Conservation (phyloP, 2,888 invertebrate genomes). For the Odontocerum albicorne region DNA sequence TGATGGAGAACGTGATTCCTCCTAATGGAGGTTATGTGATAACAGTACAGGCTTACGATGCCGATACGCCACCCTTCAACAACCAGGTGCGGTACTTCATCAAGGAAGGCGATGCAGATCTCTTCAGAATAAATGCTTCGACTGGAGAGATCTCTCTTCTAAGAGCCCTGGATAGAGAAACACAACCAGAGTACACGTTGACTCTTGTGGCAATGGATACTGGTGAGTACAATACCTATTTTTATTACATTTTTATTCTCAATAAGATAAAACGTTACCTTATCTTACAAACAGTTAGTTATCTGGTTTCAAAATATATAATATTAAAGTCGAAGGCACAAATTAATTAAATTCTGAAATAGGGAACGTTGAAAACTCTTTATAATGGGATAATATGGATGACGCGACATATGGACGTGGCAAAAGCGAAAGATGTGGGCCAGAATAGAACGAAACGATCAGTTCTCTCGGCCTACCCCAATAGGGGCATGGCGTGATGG, state of each 20-base stretch:
- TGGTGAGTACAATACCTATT: no score
- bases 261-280: not conserved
- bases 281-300: not conserved
- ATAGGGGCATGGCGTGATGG: no score
- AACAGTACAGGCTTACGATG: slow-evolving; percentile 86
- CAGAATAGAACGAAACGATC: no score
- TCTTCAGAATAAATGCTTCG: slow-evolving; percentile 89
- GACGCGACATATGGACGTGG: no score
- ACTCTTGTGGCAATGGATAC: slow-evolving; percentile 93
- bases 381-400: no score
- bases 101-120: slow-evolving; percentile 88
- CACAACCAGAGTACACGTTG: slow-evolving; percentile 79
- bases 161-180: slow-evolving; percentile 81
- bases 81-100: slow-evolving; percentile 90
- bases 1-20: slow-evolving; percentile 89
- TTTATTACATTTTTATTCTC: no score
- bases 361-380: no score
- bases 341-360: no score
- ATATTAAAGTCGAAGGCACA: no score
- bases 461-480: no score
- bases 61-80: slow-evolving; percentile 88
- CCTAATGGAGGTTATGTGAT: slow-evolving; percentile 78
- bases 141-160: slow-evolving; percentile 88
- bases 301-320: no score
- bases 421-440: no score